Evolutionary conservation across 2,888 invertebrate genomes (phyloP), one percentile per base, ranked within the genome.

Genomic region (Heliconius sara): DNA sequence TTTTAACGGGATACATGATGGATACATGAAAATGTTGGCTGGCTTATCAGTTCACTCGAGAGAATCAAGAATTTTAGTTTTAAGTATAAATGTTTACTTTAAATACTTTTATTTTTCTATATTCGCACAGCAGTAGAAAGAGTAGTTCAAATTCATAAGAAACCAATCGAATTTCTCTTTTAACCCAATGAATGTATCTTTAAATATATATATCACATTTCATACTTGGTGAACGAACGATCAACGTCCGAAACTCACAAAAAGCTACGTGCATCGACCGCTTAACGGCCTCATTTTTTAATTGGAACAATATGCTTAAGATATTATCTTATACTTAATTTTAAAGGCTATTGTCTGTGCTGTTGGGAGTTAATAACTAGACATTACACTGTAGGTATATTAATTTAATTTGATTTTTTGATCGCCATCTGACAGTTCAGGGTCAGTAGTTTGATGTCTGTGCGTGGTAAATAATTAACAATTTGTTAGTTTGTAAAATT

Each of bases 211-310:
- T 13, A 60, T 73, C 25, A 60, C 16, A 73, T 60, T 65, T 27
- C 43, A 27, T 74, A 66, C 9, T 19, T 65, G 10, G 43, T 65
- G 27, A 65, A 39, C 65, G 63, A 75, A 65, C 19, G 22, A 43
- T 65, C 63, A 25, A 43, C 39, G 75, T 75, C 47, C 47, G 63
- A 65, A 75, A 65, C 39, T 39, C 39, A 75, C 75, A 75, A 65
- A 75, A 75, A 75, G 30, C 65, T 68, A 25, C 67, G 73, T 67
- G 60, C 78, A 47, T 72, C 72, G 73, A 74, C 78, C 78, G 78
- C 73, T 78, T 78, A 74, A 68, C 39, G 78, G 57, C 78, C 74
- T 74, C 73, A 27, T 78, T 78, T 74, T 78, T 68, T 68, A 67
- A 78, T 78, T 74, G 77, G 71, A 78, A 74, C 57, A 60, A 78